Percentiles rank a stretch among this genome's conserved stretches.
Conservation (phyloP, 2,797 vertebrate genomes). For the Delichon dasypus region DNA sequence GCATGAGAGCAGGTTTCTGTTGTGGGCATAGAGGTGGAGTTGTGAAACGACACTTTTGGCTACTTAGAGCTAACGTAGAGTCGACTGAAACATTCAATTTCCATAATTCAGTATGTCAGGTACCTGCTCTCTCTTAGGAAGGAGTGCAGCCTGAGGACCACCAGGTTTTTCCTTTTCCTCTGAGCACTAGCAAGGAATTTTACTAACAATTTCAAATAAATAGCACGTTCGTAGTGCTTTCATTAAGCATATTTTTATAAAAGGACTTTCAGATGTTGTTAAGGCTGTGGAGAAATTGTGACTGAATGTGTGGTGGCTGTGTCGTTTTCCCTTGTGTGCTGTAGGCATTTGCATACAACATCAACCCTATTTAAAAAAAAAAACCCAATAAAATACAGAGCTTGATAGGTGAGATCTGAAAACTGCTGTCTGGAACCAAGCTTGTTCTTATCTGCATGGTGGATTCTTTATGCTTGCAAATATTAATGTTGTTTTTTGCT, state of each 20-base stretch:
- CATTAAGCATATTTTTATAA: neutral
- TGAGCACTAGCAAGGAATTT: neutral
- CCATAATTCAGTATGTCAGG: neutral
- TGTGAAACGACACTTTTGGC: neutral
- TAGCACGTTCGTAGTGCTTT: neutral
- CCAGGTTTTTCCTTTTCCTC: neutral
- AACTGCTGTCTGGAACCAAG: neutral
- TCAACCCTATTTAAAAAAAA: neutral
- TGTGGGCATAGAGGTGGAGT: neutral
- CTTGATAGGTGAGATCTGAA: neutral
- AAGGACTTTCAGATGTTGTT: neutral
- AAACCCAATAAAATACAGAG: accelerated
- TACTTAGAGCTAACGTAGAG: neutral
- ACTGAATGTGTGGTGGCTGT: neutral
- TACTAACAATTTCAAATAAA: neutral
- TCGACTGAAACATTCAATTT: neutral
- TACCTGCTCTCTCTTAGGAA: neutral
- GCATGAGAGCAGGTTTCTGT: neutral
- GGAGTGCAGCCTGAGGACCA: neutral
- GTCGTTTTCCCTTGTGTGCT: neutral
- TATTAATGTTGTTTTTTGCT: conserved; percentile 51
- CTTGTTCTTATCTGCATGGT: neutral
- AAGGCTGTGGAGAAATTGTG: neutral
- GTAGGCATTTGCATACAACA: neutral
- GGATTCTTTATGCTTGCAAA: conserved; percentile 21